Conservation (phyloP, 2,888 invertebrate genomes). For the Pterobdella sp. region DNA sequence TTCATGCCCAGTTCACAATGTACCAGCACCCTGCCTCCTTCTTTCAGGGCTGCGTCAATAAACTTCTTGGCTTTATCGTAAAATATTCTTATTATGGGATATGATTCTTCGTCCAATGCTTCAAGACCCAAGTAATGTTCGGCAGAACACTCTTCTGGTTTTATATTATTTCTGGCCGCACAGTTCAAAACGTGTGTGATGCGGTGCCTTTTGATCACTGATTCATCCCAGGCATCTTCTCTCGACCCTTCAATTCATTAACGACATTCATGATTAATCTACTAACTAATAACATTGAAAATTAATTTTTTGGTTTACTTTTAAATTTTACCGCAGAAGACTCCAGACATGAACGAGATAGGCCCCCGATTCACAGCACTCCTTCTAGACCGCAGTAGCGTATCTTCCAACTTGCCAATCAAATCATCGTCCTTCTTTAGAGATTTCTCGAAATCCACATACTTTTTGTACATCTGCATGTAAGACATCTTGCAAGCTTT, state of each 20-base stretch:
- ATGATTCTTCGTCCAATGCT: slow-evolving; percentile 34
- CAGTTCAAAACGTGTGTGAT: slow-evolving; percentile 38
- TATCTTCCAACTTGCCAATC: slow-evolving; percentile 32
- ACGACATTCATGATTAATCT: neutral
- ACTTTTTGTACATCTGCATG: slow-evolving; percentile 18
- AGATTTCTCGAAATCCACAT: slow-evolving; percentile 11
- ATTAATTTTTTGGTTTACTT: too few species aligned
- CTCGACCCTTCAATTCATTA: slow-evolving; percentile 27
- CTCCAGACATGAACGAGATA: slow-evolving; percentile 32
- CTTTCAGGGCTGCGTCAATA: slow-evolving; percentile 33
- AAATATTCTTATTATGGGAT: slow-evolving; percentile 33
- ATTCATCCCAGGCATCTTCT: slow-evolving; percentile 31
- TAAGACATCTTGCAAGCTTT: slow-evolving; percentile 9
- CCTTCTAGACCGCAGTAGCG: slow-evolving; percentile 26
- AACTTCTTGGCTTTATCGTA: slow-evolving; percentile 33
- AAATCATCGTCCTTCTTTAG: slow-evolving; percentile 12
- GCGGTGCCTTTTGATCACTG: slow-evolving; percentile 28
- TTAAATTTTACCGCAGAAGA: slow-evolving; percentile 31
- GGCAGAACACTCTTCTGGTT: neutral
- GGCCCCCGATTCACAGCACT: slow-evolving; percentile 31
- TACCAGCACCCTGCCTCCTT: slow-evolving; percentile 35
- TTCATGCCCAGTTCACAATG: slow-evolving; percentile 38
- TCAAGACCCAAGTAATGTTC: slow-evolving; percentile 33
- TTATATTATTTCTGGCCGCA: slow-evolving; percentile 24
- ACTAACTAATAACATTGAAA: neutral